Evolutionary conservation across 2,113 vertebrate species (phyloP).

Genomic region (Pterocles burchelli): DNA sequence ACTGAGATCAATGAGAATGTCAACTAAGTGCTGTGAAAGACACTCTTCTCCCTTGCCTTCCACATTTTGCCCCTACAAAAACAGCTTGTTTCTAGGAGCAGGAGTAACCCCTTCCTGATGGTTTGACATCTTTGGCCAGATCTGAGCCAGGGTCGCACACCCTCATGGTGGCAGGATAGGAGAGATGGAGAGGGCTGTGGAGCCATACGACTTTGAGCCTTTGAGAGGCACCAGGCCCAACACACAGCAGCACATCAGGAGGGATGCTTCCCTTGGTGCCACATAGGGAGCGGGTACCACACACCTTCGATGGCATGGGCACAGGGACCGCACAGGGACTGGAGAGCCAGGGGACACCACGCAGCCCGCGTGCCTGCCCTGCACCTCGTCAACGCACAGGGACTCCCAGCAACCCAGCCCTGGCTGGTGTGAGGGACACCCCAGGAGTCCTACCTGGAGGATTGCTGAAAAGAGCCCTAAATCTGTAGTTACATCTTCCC

Average conservation of each 20-base stretch:
- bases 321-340: not conserved
- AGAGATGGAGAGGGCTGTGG: not conserved
- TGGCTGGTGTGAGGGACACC: not conserved
- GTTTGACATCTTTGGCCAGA: not conserved
- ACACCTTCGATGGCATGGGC: rapidly evolving
- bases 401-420: not conserved
- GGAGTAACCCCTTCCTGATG: not conserved
- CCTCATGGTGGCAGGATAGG: not conserved
- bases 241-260: rapidly evolving
- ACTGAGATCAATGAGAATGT: conserved; percentile 16
- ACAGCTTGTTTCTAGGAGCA: not conserved
- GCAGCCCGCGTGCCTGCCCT: rapidly evolving
- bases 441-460: not conserved
- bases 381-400: rapidly evolving
- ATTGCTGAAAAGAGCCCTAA: conserved; percentile 25
- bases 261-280: not conserved
- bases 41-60: not conserved
- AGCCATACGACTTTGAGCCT: not conserved
- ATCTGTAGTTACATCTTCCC: conserved; percentile 39
- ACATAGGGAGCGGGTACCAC: rapidly evolving
- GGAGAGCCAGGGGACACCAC: rapidly evolving
- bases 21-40: not conserved
- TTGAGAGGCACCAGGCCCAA: not conserved
- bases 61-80: not conserved
- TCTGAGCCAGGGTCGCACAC: rapidly evolving